A percentile compares a stretch with the other conserved stretches of the same genome.
phyloP scores from a whole-genome alignment of 1,140 invertebrate species.

The Drosophila grimshawi region DNA sequence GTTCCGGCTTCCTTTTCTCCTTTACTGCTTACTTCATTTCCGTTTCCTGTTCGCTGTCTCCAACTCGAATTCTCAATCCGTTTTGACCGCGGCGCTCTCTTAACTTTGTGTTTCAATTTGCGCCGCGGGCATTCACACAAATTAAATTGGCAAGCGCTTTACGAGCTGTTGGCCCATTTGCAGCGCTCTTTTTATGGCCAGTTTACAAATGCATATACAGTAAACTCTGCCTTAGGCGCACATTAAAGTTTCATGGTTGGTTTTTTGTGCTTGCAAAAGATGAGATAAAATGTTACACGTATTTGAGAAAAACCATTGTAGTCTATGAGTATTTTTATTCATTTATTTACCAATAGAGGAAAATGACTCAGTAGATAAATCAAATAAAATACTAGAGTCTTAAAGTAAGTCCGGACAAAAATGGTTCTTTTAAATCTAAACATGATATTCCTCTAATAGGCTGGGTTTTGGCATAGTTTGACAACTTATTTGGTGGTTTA shows the following conservation, averaged over 20 bases:
- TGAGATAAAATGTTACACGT: no score
- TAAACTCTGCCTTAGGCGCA: neutral
- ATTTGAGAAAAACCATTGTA: no score
- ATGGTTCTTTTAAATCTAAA: no score
- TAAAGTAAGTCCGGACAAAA: no score
- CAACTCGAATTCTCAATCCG: constrained; percentile 12
- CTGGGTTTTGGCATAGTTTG: no score
- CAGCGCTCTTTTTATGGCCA: constrained; percentile 12
- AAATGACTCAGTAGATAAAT: no score
- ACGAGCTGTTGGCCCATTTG: constrained; percentile 45
- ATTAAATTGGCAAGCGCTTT: constrained; percentile 51
- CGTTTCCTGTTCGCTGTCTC: neutral
- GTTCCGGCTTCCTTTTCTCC: neutral
- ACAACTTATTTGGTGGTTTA: no score
- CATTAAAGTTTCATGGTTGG: neutral
- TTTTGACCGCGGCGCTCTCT: constrained; percentile 21
- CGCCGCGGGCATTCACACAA: constrained; percentile 36
- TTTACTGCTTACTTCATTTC: neutral
- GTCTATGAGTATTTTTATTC: no score
- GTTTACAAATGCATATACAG: neutral
- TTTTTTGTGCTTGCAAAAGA: no score
- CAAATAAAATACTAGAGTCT: no score
- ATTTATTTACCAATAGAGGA: no score
- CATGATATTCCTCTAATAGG: no score
- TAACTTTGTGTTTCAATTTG: constrained; percentile 41